Conservation (phyloP, 2,113 vertebrate genomes). For the Scortum barcoo region DNA sequence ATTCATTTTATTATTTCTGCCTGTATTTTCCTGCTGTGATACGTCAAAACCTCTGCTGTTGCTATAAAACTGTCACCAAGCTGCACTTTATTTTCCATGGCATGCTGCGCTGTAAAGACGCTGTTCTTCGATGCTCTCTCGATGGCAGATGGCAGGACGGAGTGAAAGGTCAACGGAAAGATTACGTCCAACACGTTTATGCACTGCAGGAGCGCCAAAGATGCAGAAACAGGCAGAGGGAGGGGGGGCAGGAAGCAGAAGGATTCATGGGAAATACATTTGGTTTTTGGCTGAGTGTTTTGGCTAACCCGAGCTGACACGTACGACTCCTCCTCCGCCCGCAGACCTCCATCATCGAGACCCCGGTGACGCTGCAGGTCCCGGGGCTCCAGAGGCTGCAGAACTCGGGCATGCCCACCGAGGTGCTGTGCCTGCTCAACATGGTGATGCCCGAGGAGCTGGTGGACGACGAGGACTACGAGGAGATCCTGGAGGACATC, state of each 20-base stretch:
- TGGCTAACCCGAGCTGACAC: too few relatives aligned
- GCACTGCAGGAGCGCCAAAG: not conserved
- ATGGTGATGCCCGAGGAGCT: constrained; percentile 87
- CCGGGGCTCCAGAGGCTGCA: constrained; percentile 83
- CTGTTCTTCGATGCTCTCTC: not conserved
- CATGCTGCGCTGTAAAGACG: not conserved
- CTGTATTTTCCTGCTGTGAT: too few relatives aligned
- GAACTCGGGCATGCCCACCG: constrained; percentile 79
- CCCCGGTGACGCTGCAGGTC: constrained; percentile 83
- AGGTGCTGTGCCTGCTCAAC: constrained; percentile 86
- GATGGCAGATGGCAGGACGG: constrained; percentile 2
- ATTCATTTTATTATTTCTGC: too few relatives aligned
- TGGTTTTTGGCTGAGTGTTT: not conserved
- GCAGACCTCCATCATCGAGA: constrained; percentile 80
- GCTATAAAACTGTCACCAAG: not conserved
- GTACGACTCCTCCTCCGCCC: fast-evolving
- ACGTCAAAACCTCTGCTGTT: not conserved
- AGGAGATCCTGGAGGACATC: constrained; percentile 87
- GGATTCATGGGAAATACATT: constrained; percentile 5
- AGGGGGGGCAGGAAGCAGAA: not conserved
- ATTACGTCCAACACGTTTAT: constrained; percentile 5
- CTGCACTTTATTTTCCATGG: too few relatives aligned
- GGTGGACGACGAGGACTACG: constrained; percentile 86
- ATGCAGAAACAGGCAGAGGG: not conserved
- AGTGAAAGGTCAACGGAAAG: constrained; percentile 20